These are phyloP conservation scores for Dyspetes luteomarginatus DNA, from an alignment of 2,888 invertebrate species.

Conservation along the genomic window DNA sequence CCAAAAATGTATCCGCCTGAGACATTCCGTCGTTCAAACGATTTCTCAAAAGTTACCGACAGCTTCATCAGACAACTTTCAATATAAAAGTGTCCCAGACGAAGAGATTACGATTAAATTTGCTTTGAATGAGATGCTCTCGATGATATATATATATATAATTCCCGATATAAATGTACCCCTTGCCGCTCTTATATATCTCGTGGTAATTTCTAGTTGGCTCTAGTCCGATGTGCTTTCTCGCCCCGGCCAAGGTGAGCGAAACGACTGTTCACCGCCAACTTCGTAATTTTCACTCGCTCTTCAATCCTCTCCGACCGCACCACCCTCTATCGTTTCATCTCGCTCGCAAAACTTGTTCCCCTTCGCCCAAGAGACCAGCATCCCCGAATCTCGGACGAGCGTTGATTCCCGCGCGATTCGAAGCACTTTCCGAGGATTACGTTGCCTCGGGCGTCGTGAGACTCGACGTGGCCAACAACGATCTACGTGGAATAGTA, in stretches of 20 bases:
- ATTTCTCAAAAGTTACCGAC: no score
- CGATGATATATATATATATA: neutral
- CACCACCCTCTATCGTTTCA: neutral
- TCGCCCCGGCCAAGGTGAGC: constrained; percentile 42
- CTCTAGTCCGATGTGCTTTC: constrained; percentile 29
- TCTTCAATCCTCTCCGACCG: constrained; percentile 11
- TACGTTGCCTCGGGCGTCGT: constrained; percentile 36
- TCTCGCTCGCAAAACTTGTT: constrained; percentile 13
- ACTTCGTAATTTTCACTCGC: constrained; percentile 52
- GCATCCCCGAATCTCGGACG: constrained; percentile 35
- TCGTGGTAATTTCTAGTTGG: constrained; percentile 59
- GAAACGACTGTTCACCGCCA: constrained; percentile 24
- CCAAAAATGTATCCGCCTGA: no score
- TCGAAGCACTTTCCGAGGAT: constrained; percentile 43
- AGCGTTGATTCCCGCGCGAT: constrained; percentile 50
- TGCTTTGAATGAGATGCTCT: no score
- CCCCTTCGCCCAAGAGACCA: constrained; percentile 20
- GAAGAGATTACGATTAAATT: no score
- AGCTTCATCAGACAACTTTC: no score
- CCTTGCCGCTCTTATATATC: constrained; percentile 12
- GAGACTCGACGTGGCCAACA: constrained; percentile 14
- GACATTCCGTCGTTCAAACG: no score
- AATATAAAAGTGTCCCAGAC: no score
- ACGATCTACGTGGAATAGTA: neutral
- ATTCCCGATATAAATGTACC: neutral